A percentile compares a stretch with the other conserved stretches of the same genome.
Evolutionary conservation across 2,113 vertebrate species (phyloP).

Genomic region (Aythya baeri): DNA sequence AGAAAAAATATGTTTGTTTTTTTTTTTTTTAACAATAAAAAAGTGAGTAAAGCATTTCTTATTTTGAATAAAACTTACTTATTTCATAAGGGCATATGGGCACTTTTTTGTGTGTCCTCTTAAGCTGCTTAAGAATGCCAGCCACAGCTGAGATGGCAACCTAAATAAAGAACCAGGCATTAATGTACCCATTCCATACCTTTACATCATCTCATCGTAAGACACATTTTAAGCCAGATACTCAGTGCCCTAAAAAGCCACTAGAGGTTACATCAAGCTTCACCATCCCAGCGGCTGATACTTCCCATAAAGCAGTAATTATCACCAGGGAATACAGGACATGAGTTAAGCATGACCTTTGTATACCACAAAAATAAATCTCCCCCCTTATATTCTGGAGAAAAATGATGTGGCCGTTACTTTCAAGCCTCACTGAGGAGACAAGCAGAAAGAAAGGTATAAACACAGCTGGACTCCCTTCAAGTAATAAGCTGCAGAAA

Average conservation of each 20-base stretch:
- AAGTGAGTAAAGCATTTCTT: neutral
- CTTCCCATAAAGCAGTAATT: neutral
- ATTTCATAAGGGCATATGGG: conserved; percentile 87
- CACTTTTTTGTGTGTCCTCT: conserved; percentile 91
- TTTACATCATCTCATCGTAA: neutral
- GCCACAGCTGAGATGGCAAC: conserved; percentile 95
- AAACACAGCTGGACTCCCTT: neutral
- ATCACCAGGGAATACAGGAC: neutral
- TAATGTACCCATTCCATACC: neutral
- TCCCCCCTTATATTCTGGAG: neutral
- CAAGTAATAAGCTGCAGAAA: neutral
- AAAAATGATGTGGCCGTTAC: neutral
- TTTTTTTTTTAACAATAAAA: neutral
- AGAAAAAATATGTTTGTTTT: neutral
- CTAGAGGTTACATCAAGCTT: neutral
- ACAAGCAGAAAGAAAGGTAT: neutral
- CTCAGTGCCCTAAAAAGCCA: neutral
- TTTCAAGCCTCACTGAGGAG: neutral
- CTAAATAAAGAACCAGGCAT: conserved; percentile 66
- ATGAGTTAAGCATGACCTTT: neutral
- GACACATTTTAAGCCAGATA: neutral
- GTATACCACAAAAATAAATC: neutral
- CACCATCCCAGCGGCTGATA: neutral
- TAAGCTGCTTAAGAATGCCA: conserved; percentile 95
- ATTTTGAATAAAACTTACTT: conserved; percentile 77